Conservation (phyloP, 2,888 invertebrate species). For the Emmelina monodactyla region DNA sequence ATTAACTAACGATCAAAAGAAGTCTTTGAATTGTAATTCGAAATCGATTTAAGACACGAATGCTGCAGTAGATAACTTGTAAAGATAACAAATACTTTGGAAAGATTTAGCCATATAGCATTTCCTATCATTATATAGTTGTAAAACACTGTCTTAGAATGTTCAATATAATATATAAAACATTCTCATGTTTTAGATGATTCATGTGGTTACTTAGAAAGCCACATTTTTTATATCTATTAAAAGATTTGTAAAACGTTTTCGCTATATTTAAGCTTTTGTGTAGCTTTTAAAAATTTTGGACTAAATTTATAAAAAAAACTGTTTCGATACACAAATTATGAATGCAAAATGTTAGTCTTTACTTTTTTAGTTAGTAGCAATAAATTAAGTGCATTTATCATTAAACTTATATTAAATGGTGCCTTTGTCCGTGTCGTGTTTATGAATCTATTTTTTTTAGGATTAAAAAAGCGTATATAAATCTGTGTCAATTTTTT, state of each 20-base stretch:
- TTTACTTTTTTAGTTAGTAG: constrained; percentile 19
- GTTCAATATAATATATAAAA: not conserved
- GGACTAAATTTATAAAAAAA: too few species aligned
- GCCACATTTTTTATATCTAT: not conserved
- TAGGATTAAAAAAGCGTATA: too few species aligned
- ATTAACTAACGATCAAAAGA: too few species aligned
- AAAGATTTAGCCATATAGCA: too few species aligned
- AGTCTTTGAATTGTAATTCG: too few species aligned
- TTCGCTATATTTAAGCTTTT: not conserved
- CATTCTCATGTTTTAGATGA: not conserved
- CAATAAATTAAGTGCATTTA: constrained; percentile 12
- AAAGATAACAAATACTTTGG: too few species aligned
- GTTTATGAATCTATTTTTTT: not conserved
- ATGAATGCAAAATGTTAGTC: not conserved
- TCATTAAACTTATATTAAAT: constrained; percentile 1
- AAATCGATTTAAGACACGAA: too few species aligned
- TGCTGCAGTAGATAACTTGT: too few species aligned
- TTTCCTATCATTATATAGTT: too few species aligned
- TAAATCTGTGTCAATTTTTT: too few species aligned
- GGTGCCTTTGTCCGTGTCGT: constrained; percentile 5
- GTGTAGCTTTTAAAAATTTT: too few species aligned
- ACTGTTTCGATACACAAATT: too few species aligned
- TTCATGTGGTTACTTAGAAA: not conserved
- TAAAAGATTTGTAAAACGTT: not conserved
- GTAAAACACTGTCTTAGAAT: not conserved